phyloP scores from a whole-genome alignment of 2,797 vertebrate genomes.

The Periparus ater region DNA sequence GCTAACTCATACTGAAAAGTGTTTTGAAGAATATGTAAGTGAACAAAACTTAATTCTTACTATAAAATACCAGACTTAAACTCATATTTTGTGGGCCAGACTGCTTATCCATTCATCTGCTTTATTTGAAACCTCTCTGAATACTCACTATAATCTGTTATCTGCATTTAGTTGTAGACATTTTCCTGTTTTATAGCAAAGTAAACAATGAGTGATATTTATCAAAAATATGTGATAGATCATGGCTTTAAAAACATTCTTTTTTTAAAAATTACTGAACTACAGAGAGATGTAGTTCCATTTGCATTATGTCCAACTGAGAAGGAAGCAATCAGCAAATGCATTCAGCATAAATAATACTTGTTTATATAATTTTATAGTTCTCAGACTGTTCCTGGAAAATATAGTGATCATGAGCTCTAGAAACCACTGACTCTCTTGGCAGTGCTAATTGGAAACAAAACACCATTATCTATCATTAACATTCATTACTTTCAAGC shows the following conservation, averaged over 20 bases:
- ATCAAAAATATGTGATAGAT: neutral
- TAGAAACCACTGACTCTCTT: constrained; percentile 30
- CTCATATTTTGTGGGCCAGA: neutral
- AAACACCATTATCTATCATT: constrained; percentile 53
- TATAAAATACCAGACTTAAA: neutral
- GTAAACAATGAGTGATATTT: neutral
- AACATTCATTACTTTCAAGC: constrained; percentile 58
- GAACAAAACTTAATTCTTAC: neutral
- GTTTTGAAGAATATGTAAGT: neutral
- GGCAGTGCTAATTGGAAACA: constrained; percentile 60
- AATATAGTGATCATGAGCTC: neutral
- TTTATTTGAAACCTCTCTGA: neutral
- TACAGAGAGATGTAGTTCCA: neutral
- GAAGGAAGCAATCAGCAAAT: constrained; percentile 29
- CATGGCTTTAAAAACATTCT: neutral
- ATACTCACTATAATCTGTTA: neutral
- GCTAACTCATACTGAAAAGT: neutral
- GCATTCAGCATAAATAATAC: constrained; percentile 45
- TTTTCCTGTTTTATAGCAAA: neutral
- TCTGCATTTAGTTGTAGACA: neutral
- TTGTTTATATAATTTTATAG: constrained; percentile 28
- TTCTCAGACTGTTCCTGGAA: constrained; percentile 54
- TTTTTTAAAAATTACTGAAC: neutral
- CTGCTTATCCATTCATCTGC: neutral
- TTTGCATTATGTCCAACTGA: neutral